Percentiles rank a stretch among this genome's conserved stretches.
phyloP scores from a whole-genome alignment of 1,140 invertebrate genomes.

The Helicoverpa zea region DNA sequence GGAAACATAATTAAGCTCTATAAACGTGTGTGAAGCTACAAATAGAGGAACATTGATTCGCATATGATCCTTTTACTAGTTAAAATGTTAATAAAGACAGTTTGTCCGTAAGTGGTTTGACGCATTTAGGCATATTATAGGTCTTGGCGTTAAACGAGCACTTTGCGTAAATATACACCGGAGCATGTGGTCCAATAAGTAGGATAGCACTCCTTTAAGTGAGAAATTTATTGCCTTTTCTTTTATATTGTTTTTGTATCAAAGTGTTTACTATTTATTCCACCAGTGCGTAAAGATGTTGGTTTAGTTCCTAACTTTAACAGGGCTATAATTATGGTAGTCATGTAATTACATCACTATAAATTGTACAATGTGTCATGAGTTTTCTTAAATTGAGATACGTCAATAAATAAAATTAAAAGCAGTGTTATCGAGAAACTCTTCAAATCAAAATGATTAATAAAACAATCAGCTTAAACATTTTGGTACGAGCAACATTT shows the following conservation, averaged over 20 bases:
- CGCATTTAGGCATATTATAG: conserved; percentile 16
- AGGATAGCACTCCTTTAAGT: background rate
- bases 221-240: background rate
- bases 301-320: too few species aligned
- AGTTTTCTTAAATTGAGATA: too few species aligned
- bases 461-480: background rate
- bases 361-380: too few species aligned
- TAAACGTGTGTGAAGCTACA: conserved; percentile 4
- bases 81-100: conserved; percentile 54
- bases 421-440: background rate
- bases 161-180: background rate
- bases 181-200: conserved; percentile 26
- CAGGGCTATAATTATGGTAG: too few species aligned
- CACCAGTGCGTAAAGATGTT: too few species aligned
- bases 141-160: background rate
- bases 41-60: conserved; percentile 23
- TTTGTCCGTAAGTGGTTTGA: conserved; percentile 27
- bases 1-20: conserved; percentile 10
- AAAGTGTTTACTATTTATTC: too few species aligned
- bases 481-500: conserved; percentile 12
- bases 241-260: too few species aligned
- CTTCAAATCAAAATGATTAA: conserved; percentile 1
- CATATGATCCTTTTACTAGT: conserved; percentile 48
- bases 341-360: too few species aligned
- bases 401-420: background rate